A percentile compares a stretch with the other conserved stretches of the same genome.
These are phyloP conservation scores for Lepeophtheirus salmonis DNA, from an alignment of 1,140 invertebrate genomes.

Conservation along the genomic window DNA sequence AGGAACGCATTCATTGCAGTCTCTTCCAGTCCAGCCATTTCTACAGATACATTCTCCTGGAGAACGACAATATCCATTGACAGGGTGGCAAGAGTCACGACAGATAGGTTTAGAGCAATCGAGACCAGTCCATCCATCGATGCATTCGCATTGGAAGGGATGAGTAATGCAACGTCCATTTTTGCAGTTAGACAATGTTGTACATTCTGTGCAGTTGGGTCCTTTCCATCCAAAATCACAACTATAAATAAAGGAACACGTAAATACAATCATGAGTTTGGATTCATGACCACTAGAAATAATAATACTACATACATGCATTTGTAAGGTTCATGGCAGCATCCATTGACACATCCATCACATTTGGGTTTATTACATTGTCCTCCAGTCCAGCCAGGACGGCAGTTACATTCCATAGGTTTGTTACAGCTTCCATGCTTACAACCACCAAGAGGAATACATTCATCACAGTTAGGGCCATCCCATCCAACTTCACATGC, in stretches of 20 bases:
- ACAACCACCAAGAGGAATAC: conserved; percentile 26
- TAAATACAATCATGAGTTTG: background rate
- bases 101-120: conserved; percentile 32
- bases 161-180: conserved; percentile 24
- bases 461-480: conserved; percentile 25
- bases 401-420: conserved; percentile 32
- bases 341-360: conserved; percentile 12
- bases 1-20: conserved; percentile 31
- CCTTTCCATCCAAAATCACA: conserved; percentile 27
- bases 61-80: conserved; percentile 22
- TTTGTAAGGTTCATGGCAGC: conserved; percentile 1
- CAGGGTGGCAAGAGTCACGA: conserved; percentile 25
- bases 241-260: conserved; percentile 19
- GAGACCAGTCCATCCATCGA: conserved; percentile 32
- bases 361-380: conserved; percentile 30
- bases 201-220: conserved; percentile 24
- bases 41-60: conserved; percentile 33
- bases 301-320: conserved; percentile 8
- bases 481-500: conserved; percentile 26
- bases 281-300: background rate
- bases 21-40: conserved; percentile 31
- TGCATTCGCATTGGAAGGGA: conserved; percentile 32
- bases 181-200: conserved; percentile 25
- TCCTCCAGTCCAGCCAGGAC: conserved; percentile 32
- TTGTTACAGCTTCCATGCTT: conserved; percentile 24